phyloP scores from a whole-genome alignment of 2,797 vertebrate genomes.

The Halcyon smyrnensis region DNA sequence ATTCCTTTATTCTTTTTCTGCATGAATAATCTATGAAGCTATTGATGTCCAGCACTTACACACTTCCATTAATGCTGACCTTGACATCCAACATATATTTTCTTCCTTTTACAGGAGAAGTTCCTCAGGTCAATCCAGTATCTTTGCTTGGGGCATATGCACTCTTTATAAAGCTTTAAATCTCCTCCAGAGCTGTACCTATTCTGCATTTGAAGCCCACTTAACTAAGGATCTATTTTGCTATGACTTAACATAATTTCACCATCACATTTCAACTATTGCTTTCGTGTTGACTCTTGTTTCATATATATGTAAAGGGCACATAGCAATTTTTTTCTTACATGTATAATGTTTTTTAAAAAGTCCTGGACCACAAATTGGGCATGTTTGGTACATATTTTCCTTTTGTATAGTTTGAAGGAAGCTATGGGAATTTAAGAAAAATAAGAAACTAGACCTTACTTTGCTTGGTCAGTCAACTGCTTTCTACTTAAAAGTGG shows the following conservation, averaged over 20 bases:
- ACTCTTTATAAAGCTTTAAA: neutral
- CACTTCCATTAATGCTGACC: constrained; percentile 6
- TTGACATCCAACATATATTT: constrained; percentile 25
- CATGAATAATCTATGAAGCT: constrained; percentile 48
- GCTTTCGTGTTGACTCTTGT: neutral
- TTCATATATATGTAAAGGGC: neutral
- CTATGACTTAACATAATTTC: neutral
- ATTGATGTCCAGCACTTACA: neutral
- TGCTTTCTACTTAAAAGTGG: neutral
- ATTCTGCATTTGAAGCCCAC: neutral
- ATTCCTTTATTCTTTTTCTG: constrained; percentile 13
- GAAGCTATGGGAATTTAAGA: neutral
- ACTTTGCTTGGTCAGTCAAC: neutral
- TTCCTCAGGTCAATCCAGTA: neutral
- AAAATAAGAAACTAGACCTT: neutral
- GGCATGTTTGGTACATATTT: neutral
- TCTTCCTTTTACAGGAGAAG: neutral
- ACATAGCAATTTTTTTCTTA: neutral
- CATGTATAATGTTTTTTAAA: neutral
- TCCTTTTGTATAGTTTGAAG: neutral
- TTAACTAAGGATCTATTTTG: neutral
- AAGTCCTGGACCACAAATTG: neutral
- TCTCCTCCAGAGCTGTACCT: neutral
- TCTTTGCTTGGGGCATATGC: neutral
- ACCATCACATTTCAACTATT: neutral